These are phyloP conservation scores for Heliothis peltigera DNA, from an alignment of 2,888 invertebrate genomes.

Conservation along the genomic window DNA sequence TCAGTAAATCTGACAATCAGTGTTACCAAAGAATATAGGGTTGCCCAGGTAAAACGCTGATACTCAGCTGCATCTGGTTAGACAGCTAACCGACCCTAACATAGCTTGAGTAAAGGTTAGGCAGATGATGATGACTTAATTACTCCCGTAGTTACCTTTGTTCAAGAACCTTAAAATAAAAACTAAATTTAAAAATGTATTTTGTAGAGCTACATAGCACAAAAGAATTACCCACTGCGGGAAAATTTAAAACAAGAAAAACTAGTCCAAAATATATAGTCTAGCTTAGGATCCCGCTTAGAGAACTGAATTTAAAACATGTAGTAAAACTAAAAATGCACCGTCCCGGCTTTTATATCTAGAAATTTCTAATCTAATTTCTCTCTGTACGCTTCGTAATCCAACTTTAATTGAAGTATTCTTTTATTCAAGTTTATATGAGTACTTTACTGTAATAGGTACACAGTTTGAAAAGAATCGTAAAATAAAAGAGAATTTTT, in stretches of 20 bases:
- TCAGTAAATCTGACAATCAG: no score
- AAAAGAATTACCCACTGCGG: background rate
- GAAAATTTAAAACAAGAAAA: background rate
- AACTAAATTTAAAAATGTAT: background rate
- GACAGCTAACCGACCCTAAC: no score
- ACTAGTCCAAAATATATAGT: background rate
- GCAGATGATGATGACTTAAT: no score
- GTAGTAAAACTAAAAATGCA: slow-evolving; percentile 39
- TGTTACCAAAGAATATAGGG: no score
- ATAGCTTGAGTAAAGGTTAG: no score
- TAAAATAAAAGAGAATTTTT: slow-evolving; percentile 44
- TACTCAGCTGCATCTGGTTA: no score
- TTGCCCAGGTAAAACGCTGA: no score
- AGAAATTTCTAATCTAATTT: slow-evolving; percentile 35
- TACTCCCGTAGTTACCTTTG: no score
- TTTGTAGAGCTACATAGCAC: background rate
- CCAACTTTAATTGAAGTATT: slow-evolving; percentile 30
- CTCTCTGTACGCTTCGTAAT: slow-evolving; percentile 29
- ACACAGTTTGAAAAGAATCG: slow-evolving; percentile 33
- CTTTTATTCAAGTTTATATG: slow-evolving; percentile 40
- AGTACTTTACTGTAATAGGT: slow-evolving; percentile 46
- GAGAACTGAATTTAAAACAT: slow-evolving; percentile 21
- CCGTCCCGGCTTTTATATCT: slow-evolving; percentile 16
- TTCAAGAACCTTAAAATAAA: no score
- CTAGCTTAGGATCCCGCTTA: background rate